These are phyloP conservation scores for Laticauda laticaudata DNA, from an alignment of 2,113 vertebrate genomes.

Conservation along the genomic window DNA sequence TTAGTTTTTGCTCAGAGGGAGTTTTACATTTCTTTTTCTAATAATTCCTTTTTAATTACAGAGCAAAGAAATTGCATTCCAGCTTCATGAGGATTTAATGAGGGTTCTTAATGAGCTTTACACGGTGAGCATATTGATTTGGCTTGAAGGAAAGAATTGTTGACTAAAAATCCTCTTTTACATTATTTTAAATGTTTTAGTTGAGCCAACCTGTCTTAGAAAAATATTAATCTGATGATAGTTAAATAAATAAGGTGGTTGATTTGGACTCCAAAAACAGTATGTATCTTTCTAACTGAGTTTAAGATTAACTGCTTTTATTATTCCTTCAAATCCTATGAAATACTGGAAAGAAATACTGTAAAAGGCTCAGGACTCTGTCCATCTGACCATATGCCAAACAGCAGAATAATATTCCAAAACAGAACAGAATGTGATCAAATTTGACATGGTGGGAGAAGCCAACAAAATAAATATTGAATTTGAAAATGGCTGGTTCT, in stretches of 20 bases:
- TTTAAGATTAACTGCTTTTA: background rate
- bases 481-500: background rate
- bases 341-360: background rate
- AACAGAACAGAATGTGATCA: background rate
- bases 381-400: background rate
- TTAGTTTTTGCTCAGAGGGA: background rate
- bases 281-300: background rate
- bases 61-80: slow-evolving; percentile 98
- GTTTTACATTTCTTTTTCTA: slow-evolving; percentile 50
- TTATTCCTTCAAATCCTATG: background rate
- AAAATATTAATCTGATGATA: background rate
- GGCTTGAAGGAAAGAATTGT: slow-evolving; percentile 37
- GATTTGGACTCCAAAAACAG: background rate
- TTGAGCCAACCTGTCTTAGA: background rate
- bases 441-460: background rate
- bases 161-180: slow-evolving; percentile 7
- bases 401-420: background rate
- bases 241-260: background rate
- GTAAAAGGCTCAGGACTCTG: background rate
- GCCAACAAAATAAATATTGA: background rate
- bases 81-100: slow-evolving; percentile 98
- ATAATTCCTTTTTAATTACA: slow-evolving; percentile 74
- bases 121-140: slow-evolving; percentile 83
- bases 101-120: slow-evolving; percentile 98
- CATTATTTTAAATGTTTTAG: slow-evolving; percentile 3